phyloP scores from a whole-genome alignment of 2,888 invertebrate genomes.

The Alcis repandata region DNA sequence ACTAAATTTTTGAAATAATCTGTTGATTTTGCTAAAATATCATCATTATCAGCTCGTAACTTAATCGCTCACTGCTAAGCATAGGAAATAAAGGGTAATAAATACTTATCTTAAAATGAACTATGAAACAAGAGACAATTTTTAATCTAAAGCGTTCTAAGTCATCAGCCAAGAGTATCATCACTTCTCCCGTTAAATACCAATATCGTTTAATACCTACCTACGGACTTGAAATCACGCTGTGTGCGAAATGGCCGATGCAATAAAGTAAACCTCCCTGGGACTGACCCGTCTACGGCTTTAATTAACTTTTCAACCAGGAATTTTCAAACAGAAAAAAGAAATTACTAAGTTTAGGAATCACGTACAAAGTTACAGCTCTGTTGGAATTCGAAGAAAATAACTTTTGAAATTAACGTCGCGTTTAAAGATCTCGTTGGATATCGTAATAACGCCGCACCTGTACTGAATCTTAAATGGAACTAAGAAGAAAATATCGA shows the following conservation, averaged over 20 bases:
- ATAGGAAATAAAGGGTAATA: no score
- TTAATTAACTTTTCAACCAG: constrained; percentile 83
- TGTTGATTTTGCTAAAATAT: no score
- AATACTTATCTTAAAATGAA: neutral
- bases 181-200: constrained; percentile 38
- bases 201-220: constrained; percentile 56
- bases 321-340: constrained; percentile 69
- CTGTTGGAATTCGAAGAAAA: constrained; percentile 53
- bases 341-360: constrained; percentile 62
- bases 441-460: constrained; percentile 44
- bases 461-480: constrained; percentile 39
- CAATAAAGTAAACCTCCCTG: constrained; percentile 80
- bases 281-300: constrained; percentile 76
- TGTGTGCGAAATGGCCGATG: constrained; percentile 71
- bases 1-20: no score
- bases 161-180: neutral
- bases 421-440: constrained; percentile 46
- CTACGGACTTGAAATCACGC: constrained; percentile 53
- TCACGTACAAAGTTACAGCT: constrained; percentile 59
- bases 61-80: no score
- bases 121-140: neutral
- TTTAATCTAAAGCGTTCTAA: neutral
- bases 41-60: no score
- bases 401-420: constrained; percentile 50
- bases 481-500: constrained; percentile 17